Evolutionary conservation across 64 coral and sea anemone genomes (phyloP), one percentile per base, ranked within the genome.

Genomic region (Actinia equina): DNA sequence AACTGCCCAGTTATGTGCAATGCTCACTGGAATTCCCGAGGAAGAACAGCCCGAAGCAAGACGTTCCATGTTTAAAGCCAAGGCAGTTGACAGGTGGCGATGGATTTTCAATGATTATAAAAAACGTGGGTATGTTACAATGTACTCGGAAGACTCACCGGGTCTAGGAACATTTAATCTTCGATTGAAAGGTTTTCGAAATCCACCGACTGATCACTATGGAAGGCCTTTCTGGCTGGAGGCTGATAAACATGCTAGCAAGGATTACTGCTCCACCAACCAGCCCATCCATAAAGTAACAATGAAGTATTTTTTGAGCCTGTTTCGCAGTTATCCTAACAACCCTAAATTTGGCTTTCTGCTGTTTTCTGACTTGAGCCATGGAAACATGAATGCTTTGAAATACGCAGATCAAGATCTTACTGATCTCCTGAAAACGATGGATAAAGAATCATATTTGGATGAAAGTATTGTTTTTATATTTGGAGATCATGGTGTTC

Each of bases 1-100:
- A 3, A 92, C 90, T 0, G 90, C 90, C 4, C 90, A 92, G 44
- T 51, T 92, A 1, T 45, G 67, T 15, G 90, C 71, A 87, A 82
- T 92, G 90, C 85, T 92, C 5, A 92, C 90, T 71, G 94, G 94
- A 55, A 95, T 92, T 59, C 87, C 89, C 1, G 94, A 96, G 55
- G 80, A 89, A 54, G 60, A 90, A 15, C 67, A 96, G 58, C 83
- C 87, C 3, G 94, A 96, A 45, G 94, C 94, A 4, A 89, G 91
- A 80, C 67, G 88, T 9, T 8, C 7, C 1, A 82, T 41, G 76
- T 30, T 44, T 11, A 27, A 74, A 59, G 86, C 88, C 23, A 74
- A 67, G 37, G 4, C 62, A n/a, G 85, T 82, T n/a, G 86, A 93
- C 60, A 37, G 27, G 18, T 88, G 91, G 86, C 18, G 30, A 17